These are phyloP conservation scores for Stenolophus ochropezus DNA, from an alignment of 2,888 invertebrate genomes.

Conservation along the genomic window DNA sequence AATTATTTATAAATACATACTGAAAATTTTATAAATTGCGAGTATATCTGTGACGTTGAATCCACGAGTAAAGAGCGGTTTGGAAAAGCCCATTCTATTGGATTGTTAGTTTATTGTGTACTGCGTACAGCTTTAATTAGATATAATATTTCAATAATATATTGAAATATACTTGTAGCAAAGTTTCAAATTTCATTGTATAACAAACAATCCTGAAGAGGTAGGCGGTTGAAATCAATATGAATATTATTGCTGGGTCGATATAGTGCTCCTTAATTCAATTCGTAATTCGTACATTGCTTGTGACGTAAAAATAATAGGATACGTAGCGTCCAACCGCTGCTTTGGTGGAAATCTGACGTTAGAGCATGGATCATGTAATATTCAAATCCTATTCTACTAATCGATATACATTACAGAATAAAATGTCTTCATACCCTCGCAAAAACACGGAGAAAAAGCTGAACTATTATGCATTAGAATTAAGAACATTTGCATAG, in stretches of 20 bases:
- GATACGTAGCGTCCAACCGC: neutral
- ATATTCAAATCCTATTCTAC: neutral
- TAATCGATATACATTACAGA: neutral
- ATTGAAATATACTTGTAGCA: neutral
- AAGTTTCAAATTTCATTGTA: neutral
- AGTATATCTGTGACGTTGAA: too few relatives aligned
- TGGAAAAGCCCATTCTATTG: too few relatives aligned
- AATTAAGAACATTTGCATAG: neutral
- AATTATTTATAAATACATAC: too few relatives aligned
- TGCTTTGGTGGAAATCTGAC: neutral
- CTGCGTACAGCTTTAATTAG: neutral
- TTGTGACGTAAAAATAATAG: conserved; percentile 8
- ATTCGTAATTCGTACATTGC: neutral
- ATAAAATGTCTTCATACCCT: neutral
- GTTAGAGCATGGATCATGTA: neutral
- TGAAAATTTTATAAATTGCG: too few relatives aligned
- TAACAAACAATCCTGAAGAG: neutral
- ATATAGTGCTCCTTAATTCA: neutral
- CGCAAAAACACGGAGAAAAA: neutral
- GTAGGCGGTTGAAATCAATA: neutral
- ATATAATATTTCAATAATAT: too few relatives aligned
- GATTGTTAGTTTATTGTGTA: too few relatives aligned
- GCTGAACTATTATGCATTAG: neutral
- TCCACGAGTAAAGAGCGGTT: too few relatives aligned
- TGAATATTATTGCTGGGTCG: neutral